These are phyloP conservation scores for Eretmocerus hayati DNA, from an alignment of 2,888 invertebrate genomes.

Conservation along the genomic window DNA sequence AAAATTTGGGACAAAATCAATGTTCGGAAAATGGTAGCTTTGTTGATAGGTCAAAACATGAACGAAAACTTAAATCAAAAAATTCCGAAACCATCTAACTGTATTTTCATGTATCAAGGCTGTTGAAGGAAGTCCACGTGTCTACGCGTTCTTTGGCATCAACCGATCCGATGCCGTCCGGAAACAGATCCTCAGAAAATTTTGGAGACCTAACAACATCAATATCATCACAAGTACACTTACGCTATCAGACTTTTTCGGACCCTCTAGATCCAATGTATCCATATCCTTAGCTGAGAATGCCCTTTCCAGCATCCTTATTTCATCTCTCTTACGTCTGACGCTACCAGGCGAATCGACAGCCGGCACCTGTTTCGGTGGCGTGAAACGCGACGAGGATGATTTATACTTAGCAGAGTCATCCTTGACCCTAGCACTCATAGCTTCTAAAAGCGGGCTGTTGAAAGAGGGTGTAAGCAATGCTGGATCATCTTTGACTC, in stretches of 20 bases:
- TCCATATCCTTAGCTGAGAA: constrained; percentile 13
- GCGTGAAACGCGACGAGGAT: constrained; percentile 3
- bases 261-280: constrained; percentile 13
- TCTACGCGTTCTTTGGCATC: too few species aligned
- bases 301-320: constrained; percentile 16
- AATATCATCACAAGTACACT: not conserved
- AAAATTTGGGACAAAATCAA: not conserved
- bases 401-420: constrained; percentile 8
- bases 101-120: not conserved
- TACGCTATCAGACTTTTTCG: constrained; percentile 13
- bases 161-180: too few species aligned
- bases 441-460: constrained; percentile 16
- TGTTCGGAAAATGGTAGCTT: too few species aligned
- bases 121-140: too few species aligned
- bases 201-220: not conserved
- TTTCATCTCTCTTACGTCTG: constrained; percentile 18
- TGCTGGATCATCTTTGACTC: constrained; percentile 13
- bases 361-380: constrained; percentile 4
- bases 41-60: too few species aligned
- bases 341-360: constrained; percentile 10
- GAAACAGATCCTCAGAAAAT: too few species aligned
- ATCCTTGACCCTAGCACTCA: constrained; percentile 12
- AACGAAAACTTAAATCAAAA: not conserved
- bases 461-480: constrained; percentile 3
- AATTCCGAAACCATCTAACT: not conserved